A percentile compares a stretch with the other conserved stretches of the same genome.
phyloP scores from a whole-genome alignment of 2,888 invertebrate genomes.

The Eucera pruinosa region DNA sequence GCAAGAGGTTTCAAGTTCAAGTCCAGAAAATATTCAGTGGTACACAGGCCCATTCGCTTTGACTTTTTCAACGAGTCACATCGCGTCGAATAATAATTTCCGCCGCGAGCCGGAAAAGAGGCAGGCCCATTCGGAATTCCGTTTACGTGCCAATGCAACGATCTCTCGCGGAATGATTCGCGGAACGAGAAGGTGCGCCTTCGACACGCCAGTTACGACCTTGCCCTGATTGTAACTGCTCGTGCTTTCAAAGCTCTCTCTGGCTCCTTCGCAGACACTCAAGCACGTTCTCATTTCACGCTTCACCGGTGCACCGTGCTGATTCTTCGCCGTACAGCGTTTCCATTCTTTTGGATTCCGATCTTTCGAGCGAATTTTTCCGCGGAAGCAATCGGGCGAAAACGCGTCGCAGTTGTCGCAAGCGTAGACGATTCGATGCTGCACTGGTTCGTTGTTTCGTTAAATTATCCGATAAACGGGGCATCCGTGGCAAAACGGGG shows the following conservation, averaged over 20 bases:
- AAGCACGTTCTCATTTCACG: slow-evolving; percentile 61
- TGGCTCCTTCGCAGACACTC: slow-evolving; percentile 51
- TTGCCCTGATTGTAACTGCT: slow-evolving; percentile 67
- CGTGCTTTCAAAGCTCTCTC: slow-evolving; percentile 60
- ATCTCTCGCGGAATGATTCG: slow-evolving; percentile 43
- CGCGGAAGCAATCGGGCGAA: slow-evolving; percentile 4
- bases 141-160: slow-evolving; percentile 41
- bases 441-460: background rate
- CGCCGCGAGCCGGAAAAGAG: background rate
- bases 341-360: slow-evolving; percentile 42
- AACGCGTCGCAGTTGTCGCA: slow-evolving; percentile 3
- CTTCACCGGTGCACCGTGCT: slow-evolving; percentile 33
- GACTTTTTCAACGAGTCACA: background rate
- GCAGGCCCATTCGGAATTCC: slow-evolving; percentile 37
- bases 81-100: slow-evolving; percentile 22
- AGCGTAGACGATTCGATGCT: background rate
- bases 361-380: slow-evolving; percentile 17
- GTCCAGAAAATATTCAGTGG: background rate
- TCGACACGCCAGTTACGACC: slow-evolving; percentile 68
- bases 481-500: too few species aligned
- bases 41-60: background rate
- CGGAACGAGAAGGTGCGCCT: slow-evolving; percentile 57
- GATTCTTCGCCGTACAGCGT: slow-evolving; percentile 24
- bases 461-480: background rate
- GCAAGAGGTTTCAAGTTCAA: background rate